Evolutionary conservation across 2,797 vertebrate genomes (phyloP).

Genomic region (Malurus leucopterus): DNA sequence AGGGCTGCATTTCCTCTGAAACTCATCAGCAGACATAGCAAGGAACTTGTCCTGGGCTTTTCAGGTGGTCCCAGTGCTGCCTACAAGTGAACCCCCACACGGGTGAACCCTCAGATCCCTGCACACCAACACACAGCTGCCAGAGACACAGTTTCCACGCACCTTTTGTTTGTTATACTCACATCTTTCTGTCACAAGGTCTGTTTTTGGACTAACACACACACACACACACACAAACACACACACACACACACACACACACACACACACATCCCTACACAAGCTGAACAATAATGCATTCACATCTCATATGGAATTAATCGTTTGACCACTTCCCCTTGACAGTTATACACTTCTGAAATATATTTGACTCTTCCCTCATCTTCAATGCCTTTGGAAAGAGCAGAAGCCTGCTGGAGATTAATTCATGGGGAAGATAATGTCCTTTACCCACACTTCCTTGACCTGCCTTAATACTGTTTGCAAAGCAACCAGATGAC

Average conservation of each 20-base stretch:
- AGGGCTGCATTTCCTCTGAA: neutral
- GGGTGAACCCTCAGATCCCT: neutral
- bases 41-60: neutral
- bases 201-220: neutral
- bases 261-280: accelerated
- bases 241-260: accelerated
- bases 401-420: conserved; percentile 75
- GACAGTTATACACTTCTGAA: conserved; percentile 77
- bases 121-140: neutral
- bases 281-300: conserved; percentile 21
- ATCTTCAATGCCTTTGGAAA: conserved; percentile 67
- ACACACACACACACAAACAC: accelerated
- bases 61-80: neutral
- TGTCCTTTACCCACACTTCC: conserved; percentile 70
- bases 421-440: conserved; percentile 81
- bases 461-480: conserved; percentile 72
- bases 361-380: conserved; percentile 81
- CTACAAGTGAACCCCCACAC: neutral
- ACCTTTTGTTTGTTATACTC: neutral
- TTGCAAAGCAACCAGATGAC: conserved; percentile 72
- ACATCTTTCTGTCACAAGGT: neutral
- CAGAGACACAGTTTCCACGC: neutral
- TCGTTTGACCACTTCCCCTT: conserved; percentile 69
- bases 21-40: neutral
- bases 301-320: conserved; percentile 63